Evolutionary conservation across 1,140 invertebrate species (phyloP), one percentile per base, ranked within the genome.

Genomic region (Cherax destructor): DNA sequence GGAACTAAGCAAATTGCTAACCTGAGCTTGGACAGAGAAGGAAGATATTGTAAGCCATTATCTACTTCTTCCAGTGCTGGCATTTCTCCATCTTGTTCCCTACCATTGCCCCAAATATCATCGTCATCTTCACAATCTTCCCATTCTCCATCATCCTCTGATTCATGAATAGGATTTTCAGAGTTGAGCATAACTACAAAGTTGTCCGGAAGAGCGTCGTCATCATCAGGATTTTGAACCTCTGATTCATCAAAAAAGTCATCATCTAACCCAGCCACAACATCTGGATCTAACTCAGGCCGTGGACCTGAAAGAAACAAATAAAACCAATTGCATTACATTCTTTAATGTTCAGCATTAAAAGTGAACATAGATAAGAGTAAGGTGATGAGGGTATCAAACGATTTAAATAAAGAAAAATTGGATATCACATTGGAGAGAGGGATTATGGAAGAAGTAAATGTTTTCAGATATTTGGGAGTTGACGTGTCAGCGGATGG

Each of bases 261-360:
- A 95, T 99, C 98, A 94, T 99, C 98, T 94, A 99, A 95, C 2
- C 98, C 98, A 79, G 97, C 98, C 0, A 99, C 96, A 78, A 99
- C 95, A 94, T 99, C 99, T 13, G 98, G 98, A 94, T 99, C 99
- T 94, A 98, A 95, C 94, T 99, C 96, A 41, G 97, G 95, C 86
- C 96, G 95, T 1, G 97, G 96, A 11, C 97, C 97, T 80, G 52
- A 21, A 24, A 30, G 6, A 13, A 11, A 21, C 16, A 69, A 69
- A 69, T 69, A 18, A 69, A 3, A 13, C 30, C 30, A 41, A 41
- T 41, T 41, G 2, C 30, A 41, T 41, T 41, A 41, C 30, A 2
- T 41, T 41, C 30, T 41, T 41, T 41, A 41, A 41, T 41, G 30
- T 41, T 41, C 30, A 41, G 30, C 30, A 2, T 41, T 41, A 2